phyloP scores from a whole-genome alignment of 92 coral and sea anemone species.

The Parazoanthus atlanticus region DNA sequence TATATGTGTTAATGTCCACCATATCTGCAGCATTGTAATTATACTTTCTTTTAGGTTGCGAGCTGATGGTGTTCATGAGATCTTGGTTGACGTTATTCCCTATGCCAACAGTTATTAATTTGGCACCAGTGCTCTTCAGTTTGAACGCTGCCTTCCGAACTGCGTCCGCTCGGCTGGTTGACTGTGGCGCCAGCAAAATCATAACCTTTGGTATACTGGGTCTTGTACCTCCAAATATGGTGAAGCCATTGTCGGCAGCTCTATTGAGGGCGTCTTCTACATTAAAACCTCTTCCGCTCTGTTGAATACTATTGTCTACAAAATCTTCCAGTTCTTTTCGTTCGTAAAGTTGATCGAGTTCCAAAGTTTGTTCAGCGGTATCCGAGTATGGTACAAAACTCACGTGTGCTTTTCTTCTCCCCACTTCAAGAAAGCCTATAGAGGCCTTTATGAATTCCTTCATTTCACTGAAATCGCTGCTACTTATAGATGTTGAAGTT shows the following conservation, averaged over 20 bases:
- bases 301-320: conserved; percentile 24
- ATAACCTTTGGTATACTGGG: conserved; percentile 76
- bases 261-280: conserved; percentile 61
- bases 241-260: conserved; percentile 69
- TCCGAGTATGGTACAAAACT: conserved; percentile 64
- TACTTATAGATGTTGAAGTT: conserved; percentile 53
- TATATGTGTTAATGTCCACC: conserved; percentile 44
- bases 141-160: conserved; percentile 57
- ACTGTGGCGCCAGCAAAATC: conserved; percentile 69
- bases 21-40: conserved; percentile 45
- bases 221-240: conserved; percentile 89
- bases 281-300: conserved; percentile 52
- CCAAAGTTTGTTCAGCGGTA: conserved; percentile 47
- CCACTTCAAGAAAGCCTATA: conserved; percentile 56
- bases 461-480: conserved; percentile 36
- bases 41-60: conserved; percentile 75
- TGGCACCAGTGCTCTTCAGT: conserved; percentile 80
- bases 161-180: conserved; percentile 39
- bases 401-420: conserved; percentile 60
- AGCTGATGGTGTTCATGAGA: conserved; percentile 53
- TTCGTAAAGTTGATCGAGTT: conserved; percentile 56
- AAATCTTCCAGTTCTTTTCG: conserved; percentile 39
- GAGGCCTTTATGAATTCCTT: conserved; percentile 49
- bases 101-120: conserved; percentile 66
- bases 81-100: conserved; percentile 50